Evolutionary conservation across 2,888 invertebrate species (phyloP).

Genomic region (Lepetodrilus schrolli): DNA sequence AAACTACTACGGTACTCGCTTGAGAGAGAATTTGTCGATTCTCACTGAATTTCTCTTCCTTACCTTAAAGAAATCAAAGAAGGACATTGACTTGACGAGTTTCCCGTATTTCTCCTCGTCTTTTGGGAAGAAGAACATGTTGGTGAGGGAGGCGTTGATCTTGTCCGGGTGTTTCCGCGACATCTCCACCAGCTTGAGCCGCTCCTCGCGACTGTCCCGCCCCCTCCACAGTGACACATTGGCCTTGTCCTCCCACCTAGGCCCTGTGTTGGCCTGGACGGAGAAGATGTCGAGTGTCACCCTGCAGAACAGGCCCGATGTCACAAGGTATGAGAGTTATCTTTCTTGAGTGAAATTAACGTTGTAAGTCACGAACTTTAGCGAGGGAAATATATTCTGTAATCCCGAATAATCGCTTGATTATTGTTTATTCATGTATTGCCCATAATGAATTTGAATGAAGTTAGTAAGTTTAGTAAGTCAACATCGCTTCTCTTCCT

Average conservation of each 20-base stretch:
- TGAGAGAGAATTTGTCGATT: no score
- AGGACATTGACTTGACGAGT: slow-evolving; percentile 87
- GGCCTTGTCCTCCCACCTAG: slow-evolving; percentile 84
- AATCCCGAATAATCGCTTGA: no score
- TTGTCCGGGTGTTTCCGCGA: slow-evolving; percentile 84
- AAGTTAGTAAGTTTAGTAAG: no score
- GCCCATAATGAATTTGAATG: no score
- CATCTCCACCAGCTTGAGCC: slow-evolving; percentile 88
- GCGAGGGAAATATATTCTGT: no score
- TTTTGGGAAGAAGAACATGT: slow-evolving; percentile 95
- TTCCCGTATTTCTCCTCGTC: slow-evolving; percentile 90
- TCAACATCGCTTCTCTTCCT: no score
- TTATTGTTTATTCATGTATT: no score
- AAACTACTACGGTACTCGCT: no score
- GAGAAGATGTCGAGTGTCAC: slow-evolving; percentile 92
- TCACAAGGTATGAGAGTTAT: no score
- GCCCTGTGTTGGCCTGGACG: slow-evolving; percentile 85
- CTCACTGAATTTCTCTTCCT: no score
- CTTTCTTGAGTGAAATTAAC: no score
- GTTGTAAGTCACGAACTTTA: no score
- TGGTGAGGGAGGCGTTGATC: slow-evolving; percentile 92
- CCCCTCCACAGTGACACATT: slow-evolving; percentile 92
- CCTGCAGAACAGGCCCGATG: slow-evolving; percentile 78
- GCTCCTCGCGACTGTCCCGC: slow-evolving; percentile 89
- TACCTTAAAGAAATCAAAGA: slow-evolving; percentile 95